These are phyloP conservation scores for Frieseomelitta varia DNA, from an alignment of 1,140 invertebrate species.

Conservation along the genomic window DNA sequence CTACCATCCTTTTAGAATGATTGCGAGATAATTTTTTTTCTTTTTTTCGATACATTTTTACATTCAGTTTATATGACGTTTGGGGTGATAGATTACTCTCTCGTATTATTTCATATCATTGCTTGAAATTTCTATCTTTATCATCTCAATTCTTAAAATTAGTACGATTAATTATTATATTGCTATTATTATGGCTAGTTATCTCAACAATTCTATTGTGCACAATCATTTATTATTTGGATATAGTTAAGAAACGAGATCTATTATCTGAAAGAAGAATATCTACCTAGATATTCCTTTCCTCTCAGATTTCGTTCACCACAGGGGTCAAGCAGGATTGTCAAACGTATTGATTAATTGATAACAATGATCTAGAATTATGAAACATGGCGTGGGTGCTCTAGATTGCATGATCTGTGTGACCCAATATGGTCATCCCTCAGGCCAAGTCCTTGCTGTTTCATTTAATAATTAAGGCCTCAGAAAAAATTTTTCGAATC, in stretches of 20 bases:
- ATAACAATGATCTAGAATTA: slow-evolving; percentile 1
- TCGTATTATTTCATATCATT: too few relatives aligned
- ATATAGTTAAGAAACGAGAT: not conserved
- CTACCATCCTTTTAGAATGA: not conserved
- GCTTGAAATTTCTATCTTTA: too few relatives aligned
- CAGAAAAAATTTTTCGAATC: not conserved
- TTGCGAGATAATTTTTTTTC: not conserved
- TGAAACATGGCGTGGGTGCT: slow-evolving; percentile 8
- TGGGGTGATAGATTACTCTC: too few relatives aligned
- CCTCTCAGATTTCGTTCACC: not conserved
- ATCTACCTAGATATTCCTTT: not conserved
- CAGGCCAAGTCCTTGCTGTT: not conserved
- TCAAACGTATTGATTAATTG: slow-evolving; percentile 1
- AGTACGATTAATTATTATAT: too few relatives aligned
- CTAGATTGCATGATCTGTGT: not conserved
- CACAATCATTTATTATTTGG: too few relatives aligned
- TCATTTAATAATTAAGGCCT: not conserved
- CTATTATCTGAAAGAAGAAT: not conserved
- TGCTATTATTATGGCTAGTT: too few relatives aligned
- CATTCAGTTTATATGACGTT: too few relatives aligned
- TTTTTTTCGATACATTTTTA: not conserved
- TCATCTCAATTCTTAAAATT: too few relatives aligned
- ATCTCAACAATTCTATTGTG: too few relatives aligned
- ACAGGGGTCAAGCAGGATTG: not conserved
- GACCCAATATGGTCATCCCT: not conserved